Conservation (phyloP, 2,888 invertebrate species). For the Harmothoe impar region DNA sequence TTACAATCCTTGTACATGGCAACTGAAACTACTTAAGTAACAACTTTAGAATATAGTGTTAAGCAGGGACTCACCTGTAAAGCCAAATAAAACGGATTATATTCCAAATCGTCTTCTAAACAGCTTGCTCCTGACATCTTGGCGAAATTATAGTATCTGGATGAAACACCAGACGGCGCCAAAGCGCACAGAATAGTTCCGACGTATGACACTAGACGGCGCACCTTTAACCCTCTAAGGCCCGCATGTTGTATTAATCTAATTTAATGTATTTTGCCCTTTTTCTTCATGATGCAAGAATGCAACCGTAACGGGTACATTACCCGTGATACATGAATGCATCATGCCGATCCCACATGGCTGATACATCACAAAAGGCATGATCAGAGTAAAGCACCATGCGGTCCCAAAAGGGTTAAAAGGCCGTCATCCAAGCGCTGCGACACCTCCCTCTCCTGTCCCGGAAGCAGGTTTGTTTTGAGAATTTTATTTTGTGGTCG, state of each 20-base stretch:
- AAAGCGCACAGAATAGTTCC: background rate
- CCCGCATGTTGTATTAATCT: background rate
- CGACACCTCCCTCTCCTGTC: constrained; percentile 29
- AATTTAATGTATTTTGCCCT: too few relatives aligned
- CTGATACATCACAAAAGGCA: too few relatives aligned
- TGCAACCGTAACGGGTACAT: too few relatives aligned
- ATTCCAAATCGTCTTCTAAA: constrained; percentile 77
- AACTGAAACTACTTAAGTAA: too few relatives aligned
- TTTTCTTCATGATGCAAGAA: too few relatives aligned
- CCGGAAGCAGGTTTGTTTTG: constrained; percentile 60
- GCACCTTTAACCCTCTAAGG: background rate
- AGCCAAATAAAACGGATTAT: constrained; percentile 78
- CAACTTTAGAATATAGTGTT: too few relatives aligned
- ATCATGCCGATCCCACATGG: too few relatives aligned
- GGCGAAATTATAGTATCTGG: background rate
- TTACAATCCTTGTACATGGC: too few relatives aligned
- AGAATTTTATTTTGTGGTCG: constrained; percentile 38
- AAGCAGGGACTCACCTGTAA: constrained; percentile 73
- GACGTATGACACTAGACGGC: background rate
- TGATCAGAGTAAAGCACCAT: too few relatives aligned
- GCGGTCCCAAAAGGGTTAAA: too few relatives aligned
- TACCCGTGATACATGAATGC: too few relatives aligned
- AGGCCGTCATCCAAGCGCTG: constrained; percentile 17
- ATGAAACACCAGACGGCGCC: background rate
- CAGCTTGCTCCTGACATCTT: background rate